phyloP scores from a whole-genome alignment of 2,113 vertebrate genomes.

The Promerops cafer region DNA sequence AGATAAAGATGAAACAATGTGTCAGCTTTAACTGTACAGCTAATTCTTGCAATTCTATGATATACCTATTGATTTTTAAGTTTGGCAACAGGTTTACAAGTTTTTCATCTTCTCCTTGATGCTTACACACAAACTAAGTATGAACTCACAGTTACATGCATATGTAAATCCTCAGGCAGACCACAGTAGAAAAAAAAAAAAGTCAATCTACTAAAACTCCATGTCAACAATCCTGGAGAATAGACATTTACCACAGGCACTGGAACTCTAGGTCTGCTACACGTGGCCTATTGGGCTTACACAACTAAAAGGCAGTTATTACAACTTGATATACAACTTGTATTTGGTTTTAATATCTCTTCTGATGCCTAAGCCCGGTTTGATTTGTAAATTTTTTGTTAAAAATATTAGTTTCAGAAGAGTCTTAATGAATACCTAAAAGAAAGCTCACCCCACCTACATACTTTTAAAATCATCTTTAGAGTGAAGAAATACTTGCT shows the following conservation, averaged over 20 bases:
- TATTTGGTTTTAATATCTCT: not conserved
- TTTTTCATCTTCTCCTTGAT: not conserved
- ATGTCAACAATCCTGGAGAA: not conserved
- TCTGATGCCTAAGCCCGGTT: not conserved
- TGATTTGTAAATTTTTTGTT: not conserved
- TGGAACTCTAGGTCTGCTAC: not conserved
- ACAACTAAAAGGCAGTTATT: not conserved
- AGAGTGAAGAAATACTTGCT: not conserved
- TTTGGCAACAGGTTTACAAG: not conserved
- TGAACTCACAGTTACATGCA: not conserved
- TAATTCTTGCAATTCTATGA: not conserved
- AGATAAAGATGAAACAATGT: not conserved
- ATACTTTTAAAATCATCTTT: not conserved
- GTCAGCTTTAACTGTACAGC: not conserved
- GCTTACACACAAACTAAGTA: not conserved
- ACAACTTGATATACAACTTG: not conserved
- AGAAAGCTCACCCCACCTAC: not conserved
- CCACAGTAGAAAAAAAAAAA: accelerated
- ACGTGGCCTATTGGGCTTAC: too few species aligned
- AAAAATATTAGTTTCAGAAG: not conserved
- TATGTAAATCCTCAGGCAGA: not conserved
- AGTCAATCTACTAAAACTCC: not conserved
- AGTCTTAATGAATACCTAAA: not conserved
- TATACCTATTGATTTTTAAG: not conserved
- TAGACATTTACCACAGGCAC: not conserved